Base-by-base conservation (phyloP, 2,888 invertebrate species). In the Drosophila trichaetosa region DNA sequence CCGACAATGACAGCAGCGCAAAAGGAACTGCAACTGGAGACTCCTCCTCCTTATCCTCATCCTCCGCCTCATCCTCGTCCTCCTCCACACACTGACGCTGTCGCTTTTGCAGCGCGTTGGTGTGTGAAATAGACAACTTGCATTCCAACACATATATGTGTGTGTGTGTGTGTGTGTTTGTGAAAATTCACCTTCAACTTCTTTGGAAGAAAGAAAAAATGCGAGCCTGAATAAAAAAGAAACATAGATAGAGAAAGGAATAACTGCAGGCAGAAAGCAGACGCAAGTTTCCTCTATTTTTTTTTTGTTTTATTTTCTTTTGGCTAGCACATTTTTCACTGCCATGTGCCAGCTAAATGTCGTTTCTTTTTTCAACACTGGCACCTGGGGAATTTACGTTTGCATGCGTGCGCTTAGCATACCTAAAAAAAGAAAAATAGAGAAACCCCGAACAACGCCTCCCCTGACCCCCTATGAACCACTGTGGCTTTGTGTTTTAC, bases 111-210 rank as follows among this genome's bases (percentile, higher is more conserved):
- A 53, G 57, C 67, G 89, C 87, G 82, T 82, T 88, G 89, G 87
- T 86, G 86, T 89, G 84, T 86, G 80, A 86, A 86, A 86, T 89
- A 87, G 87, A 86, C 84, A 87, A 83, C 76, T 76, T 90, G 74
- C 87, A 75, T 85, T 76, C 71, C 78, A 57, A 51, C 63, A 60
- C 34, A 49, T 63, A 38, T 49, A 0, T 27, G 27, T 4, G 27
- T 27, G 57, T 48, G 42, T 63, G 53, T 66, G 27, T 56, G 66
- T 69, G 69, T 69, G 68, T 38, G 51, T 52, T 67, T 66, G 63
- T 67, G 57, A 31, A 40, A 40, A 57, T 63, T 62, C 69, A 65
- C 68, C 69, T 69, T 48, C 62, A 72, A 63, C 83, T 73, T 78
- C 61, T 80, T 86, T 42, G 51, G 56, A 66, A 36, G 76, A 49